phyloP scores from a whole-genome alignment of 2,797 vertebrate species.

The Ptychadena robeensis region DNA sequence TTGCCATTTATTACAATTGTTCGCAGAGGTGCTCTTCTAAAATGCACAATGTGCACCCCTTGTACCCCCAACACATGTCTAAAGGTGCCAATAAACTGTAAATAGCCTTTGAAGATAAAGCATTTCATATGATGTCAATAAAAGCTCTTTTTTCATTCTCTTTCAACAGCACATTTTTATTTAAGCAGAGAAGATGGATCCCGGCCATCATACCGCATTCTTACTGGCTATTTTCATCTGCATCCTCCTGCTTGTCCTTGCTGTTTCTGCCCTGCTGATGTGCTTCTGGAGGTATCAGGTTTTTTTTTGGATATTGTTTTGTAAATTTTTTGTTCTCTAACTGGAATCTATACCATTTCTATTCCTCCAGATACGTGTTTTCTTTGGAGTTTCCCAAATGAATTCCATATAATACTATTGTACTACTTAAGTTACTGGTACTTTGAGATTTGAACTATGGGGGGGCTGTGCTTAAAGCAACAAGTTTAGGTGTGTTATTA shows the following conservation, averaged over 20 bases:
- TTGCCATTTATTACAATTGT: too few relatives aligned
- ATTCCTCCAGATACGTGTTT: not conserved
- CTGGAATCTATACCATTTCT: not conserved
- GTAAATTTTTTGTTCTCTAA: not conserved
- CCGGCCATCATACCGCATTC: slow-evolving; percentile 48
- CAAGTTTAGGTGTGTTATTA: too few relatives aligned
- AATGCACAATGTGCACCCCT: too few relatives aligned
- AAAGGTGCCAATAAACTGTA: not conserved
- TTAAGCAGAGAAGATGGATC: slow-evolving; percentile 33
- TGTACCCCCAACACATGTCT: too few relatives aligned
- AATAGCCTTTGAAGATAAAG: not conserved
- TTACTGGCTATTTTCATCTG: slow-evolving; percentile 59
- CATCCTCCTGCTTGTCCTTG: slow-evolving; percentile 56
- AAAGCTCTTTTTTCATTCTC: not conserved
- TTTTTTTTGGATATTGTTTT: not conserved
- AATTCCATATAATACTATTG: too few relatives aligned
- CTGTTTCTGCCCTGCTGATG: slow-evolving; percentile 27
- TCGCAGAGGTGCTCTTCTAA: too few relatives aligned
- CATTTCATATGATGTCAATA: not conserved
- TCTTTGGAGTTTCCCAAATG: too few relatives aligned
- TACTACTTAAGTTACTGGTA: too few relatives aligned
- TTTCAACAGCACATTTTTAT: not conserved
- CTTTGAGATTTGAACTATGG: too few relatives aligned
- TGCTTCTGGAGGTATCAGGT: slow-evolving; percentile 55
- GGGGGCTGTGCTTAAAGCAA: too few relatives aligned